phyloP scores from a whole-genome alignment of 1,140 invertebrate species.

The Danaus plexippus region DNA sequence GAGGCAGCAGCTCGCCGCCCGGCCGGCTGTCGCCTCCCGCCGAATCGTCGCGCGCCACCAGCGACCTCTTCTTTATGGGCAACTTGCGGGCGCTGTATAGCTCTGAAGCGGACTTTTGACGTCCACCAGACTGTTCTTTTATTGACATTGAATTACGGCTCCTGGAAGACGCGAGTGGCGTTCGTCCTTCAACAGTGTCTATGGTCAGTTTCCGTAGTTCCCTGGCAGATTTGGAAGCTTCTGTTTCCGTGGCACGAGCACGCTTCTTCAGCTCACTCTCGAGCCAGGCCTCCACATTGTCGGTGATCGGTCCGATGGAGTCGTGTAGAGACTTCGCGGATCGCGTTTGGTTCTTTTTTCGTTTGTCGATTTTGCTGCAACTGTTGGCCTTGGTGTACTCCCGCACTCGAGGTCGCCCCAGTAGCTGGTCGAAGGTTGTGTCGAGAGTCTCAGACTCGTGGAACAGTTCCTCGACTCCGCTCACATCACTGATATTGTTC shows the following conservation, averaged over 20 bases:
- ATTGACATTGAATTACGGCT: too few species aligned
- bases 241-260: conserved; percentile 10
- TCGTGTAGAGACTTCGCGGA: conserved; percentile 31
- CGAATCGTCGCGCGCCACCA: conserved; percentile 5
- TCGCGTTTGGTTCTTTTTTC: conserved; percentile 15
- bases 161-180: conserved; percentile 6
- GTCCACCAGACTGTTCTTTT: too few species aligned
- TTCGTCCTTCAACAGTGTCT: conserved; percentile 32
- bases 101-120: conserved; percentile 26
- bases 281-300: conserved; percentile 47
- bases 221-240: conserved; percentile 15
- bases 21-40: neutral
- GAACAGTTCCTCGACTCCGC: conserved; percentile 47
- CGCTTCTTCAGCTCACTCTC: conserved; percentile 35
- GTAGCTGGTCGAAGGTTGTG: conserved; percentile 40
- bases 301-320: conserved; percentile 32
- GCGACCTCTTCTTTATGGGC: conserved; percentile 51
- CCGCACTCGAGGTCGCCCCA: conserved; percentile 39
- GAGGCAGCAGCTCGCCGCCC: conserved; percentile 21
- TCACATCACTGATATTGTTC: conserved; percentile 33
- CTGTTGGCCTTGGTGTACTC: conserved; percentile 41
- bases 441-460: conserved; percentile 27
- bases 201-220: conserved; percentile 37
- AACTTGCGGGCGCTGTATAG: conserved; percentile 35
- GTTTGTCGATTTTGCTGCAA: conserved; percentile 22